phyloP scores from a whole-genome alignment of 2,888 invertebrate species.

The Apodemia duryi region DNA sequence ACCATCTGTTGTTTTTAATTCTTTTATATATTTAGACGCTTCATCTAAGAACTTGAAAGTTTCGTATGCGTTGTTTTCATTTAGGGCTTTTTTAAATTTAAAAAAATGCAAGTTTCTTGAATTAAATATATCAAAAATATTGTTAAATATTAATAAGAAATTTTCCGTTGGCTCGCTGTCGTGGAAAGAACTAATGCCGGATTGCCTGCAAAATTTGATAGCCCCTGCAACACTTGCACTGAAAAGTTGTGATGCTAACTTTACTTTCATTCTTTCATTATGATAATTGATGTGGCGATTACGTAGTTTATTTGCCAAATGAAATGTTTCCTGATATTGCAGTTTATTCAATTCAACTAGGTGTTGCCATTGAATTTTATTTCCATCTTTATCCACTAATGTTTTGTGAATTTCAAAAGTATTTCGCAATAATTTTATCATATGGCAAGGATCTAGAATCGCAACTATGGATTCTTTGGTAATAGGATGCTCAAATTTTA shows the following conservation, averaged over 20 bases:
- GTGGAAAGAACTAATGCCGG: not conserved
- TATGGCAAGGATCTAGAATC: not conserved
- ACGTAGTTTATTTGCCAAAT: not conserved
- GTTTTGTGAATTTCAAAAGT: not conserved
- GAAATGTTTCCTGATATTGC: not conserved
- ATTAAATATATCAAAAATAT: conserved; percentile 3
- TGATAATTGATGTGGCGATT: not conserved
- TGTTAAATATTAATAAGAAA: not conserved
- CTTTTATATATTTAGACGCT: too few species aligned
- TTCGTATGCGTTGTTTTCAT: too few species aligned
- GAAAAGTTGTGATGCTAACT: conserved; percentile 5
- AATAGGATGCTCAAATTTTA: not conserved
- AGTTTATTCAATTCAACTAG: conserved; percentile 1
- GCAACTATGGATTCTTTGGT: not conserved
- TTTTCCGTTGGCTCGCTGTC: not conserved
- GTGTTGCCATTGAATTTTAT: conserved; percentile 11
- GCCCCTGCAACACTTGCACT: conserved; percentile 1
- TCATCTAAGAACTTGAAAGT: too few species aligned
- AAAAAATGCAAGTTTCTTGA: not conserved
- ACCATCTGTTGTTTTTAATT: not conserved
- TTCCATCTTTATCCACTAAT: conserved; percentile 2
- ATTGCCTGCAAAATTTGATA: not conserved
- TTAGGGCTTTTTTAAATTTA: too few species aligned
- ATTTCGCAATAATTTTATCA: not conserved
- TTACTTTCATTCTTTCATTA: conserved; percentile 3